A percentile compares a stretch with the other conserved stretches of the same genome.
Conservation (phyloP, 2,888 invertebrate species). For the Aphidoletes aphidimyza region DNA sequence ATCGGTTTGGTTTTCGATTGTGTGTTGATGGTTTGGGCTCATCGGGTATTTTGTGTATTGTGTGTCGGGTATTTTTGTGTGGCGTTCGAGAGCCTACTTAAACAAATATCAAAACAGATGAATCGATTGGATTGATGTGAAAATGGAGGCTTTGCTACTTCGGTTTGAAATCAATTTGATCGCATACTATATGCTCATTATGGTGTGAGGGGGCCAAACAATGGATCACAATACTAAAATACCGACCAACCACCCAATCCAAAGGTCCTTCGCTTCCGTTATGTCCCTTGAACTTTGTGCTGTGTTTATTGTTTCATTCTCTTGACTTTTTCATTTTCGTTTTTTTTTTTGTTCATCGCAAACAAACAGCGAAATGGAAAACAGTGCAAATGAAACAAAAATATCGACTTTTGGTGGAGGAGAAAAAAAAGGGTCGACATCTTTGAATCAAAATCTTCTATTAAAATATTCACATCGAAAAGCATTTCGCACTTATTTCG, state of each 20-base stretch:
- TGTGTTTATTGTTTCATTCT: constrained; percentile 7
- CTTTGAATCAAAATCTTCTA: neutral
- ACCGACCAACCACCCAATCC: neutral
- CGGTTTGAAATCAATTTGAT: neutral
- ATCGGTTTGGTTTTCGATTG: neutral
- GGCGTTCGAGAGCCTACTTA: neutral
- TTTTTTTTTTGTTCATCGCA: too few species aligned
- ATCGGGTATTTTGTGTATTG: neutral
- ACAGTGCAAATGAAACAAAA: neutral
- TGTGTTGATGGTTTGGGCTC: neutral
- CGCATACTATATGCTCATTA: neutral
- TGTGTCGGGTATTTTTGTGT: neutral
- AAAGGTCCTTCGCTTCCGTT: neutral
- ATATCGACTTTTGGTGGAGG: neutral
- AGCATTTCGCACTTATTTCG: constrained; percentile 36
- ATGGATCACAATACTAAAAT: too few species aligned
- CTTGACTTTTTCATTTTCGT: constrained; percentile 17
- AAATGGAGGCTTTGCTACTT: neutral
- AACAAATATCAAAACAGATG: constrained; percentile 16
- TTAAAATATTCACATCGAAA: constrained; percentile 21
- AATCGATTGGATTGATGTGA: neutral
- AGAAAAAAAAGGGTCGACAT: neutral
- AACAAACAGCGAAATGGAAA: neutral
- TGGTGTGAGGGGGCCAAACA: neutral
- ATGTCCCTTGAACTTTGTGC: neutral